phyloP scores from a whole-genome alignment of 2,113 vertebrate species.

The Phyllopteryx taeniolatus region DNA sequence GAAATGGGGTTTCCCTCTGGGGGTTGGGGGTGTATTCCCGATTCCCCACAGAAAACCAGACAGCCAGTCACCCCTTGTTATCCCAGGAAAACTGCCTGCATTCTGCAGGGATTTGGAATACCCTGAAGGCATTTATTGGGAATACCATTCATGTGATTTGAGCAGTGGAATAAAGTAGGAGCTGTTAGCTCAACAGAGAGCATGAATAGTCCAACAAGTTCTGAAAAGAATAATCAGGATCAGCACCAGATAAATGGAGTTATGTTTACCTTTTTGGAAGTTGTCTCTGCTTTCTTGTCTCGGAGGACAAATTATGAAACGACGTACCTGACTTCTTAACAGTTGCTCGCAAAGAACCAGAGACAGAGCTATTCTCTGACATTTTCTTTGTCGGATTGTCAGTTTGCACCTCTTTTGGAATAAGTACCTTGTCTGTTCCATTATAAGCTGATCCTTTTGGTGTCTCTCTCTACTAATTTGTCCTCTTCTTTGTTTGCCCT shows the following conservation, averaged over 20 bases:
- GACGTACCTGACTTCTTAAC: constrained; percentile 11
- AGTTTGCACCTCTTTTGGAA: constrained; percentile 31
- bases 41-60: constrained; percentile 37
- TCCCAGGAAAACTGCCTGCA: constrained; percentile 46
- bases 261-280: constrained; percentile 23
- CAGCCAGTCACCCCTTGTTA: constrained; percentile 47
- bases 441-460: constrained; percentile 35
- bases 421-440: constrained; percentile 51
- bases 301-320: constrained; percentile 34
- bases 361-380: constrained; percentile 31
- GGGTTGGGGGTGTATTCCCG: constrained; percentile 24
- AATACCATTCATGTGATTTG: constrained; percentile 54
- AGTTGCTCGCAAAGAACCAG: constrained; percentile 23
- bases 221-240: constrained; percentile 5
- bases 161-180: constrained; percentile 57
- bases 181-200: constrained; percentile 16
- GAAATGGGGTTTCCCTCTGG: constrained; percentile 27
- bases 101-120: constrained; percentile 53
- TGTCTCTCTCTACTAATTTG: constrained; percentile 43
- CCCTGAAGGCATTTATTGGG: constrained; percentile 61
- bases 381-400: constrained; percentile 38
- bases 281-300: constrained; percentile 22
- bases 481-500: constrained; percentile 40
- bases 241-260: constrained; percentile 13
- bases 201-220: neutral